phyloP scores from a whole-genome alignment of 2,888 invertebrate species.

The Anoplius nigerrimus region DNA sequence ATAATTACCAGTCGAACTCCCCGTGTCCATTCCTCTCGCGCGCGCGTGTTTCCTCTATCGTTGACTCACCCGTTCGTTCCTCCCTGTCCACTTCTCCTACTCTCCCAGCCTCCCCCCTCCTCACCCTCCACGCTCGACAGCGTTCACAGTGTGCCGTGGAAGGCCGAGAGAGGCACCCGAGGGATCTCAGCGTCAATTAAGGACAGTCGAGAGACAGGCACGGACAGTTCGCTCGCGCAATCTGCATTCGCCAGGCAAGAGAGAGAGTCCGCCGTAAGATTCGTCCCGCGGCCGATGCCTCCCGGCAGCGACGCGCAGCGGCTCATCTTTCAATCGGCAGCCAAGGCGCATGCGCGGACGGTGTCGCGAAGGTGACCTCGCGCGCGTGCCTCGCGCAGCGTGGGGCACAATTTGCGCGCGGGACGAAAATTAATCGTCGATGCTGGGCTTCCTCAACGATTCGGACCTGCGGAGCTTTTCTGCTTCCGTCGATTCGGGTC shows the following conservation, averaged over 20 bases:
- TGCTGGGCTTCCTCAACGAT: not conserved
- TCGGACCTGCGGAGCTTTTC: not conserved
- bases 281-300: no score
- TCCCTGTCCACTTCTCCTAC: not conserved
- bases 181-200: constrained; percentile 65
- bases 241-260: constrained; percentile 58
- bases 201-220: constrained; percentile 63
- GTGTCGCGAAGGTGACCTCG: no score
- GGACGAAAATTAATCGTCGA: no score
- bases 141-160: no score
- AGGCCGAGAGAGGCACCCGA: constrained; percentile 43
- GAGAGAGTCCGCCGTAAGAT: no score
- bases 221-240: constrained; percentile 61
- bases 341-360: no score
- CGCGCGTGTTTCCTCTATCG: not conserved
- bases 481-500: no score
- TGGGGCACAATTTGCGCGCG: no score
- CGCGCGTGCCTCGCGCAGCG: no score
- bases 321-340: no score
- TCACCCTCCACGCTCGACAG: no score
- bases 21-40: not conserved
- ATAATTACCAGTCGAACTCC: not conserved
- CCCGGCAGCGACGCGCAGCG: no score
- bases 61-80: constrained; percentile 7
- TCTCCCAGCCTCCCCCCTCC: constrained; percentile 3